Percentiles rank a stretch among this genome's conserved stretches.
These are phyloP conservation scores for Protonemura montana DNA, from an alignment of 2,888 invertebrate genomes.

Conservation along the genomic window DNA sequence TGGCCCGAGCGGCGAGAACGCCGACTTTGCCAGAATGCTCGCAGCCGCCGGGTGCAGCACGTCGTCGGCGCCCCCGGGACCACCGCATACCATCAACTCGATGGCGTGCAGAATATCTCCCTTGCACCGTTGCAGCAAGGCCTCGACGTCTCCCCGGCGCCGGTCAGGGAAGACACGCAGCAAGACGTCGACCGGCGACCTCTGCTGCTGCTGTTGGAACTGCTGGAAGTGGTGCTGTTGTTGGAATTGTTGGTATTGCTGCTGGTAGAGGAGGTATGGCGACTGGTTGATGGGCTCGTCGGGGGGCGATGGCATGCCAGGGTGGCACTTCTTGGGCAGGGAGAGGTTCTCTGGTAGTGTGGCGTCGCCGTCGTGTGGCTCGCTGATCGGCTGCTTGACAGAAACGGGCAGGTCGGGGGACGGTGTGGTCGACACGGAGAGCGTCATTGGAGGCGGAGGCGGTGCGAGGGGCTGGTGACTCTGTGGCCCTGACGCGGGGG, in stretches of 20 bases:
- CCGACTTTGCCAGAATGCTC: constrained; percentile 67
- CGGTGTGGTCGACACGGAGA: constrained; percentile 44
- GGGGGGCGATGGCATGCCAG: constrained; percentile 38
- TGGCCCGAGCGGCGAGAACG: constrained; percentile 76
- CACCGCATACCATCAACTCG: constrained; percentile 84
- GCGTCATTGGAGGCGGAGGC: constrained; percentile 48
- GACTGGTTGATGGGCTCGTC: constrained; percentile 54
- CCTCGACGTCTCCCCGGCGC: constrained; percentile 85
- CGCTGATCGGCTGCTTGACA: constrained; percentile 27
- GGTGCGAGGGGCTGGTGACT: constrained; percentile 43
- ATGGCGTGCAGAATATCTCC: constrained; percentile 74
- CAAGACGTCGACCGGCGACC: constrained; percentile 87
- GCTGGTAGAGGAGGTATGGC: constrained; percentile 48
- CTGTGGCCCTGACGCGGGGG: constrained; percentile 50
- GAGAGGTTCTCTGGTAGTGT: constrained; percentile 79
- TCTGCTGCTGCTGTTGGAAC: constrained; percentile 56
- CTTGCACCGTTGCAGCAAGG: constrained; percentile 81
- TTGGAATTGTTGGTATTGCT: constrained; percentile 50
- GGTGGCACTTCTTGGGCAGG: constrained; percentile 67
- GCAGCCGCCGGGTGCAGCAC: constrained; percentile 34
- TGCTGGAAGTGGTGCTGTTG: constrained; percentile 49
- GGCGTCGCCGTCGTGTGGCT: constrained; percentile 41
- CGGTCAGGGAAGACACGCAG: constrained; percentile 89
- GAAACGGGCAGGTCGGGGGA: constrained; percentile 35
- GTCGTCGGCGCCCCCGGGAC: constrained; percentile 52